phyloP scores from a whole-genome alignment of 2,113 vertebrate genomes.

The Lasiurus cinereus region DNA sequence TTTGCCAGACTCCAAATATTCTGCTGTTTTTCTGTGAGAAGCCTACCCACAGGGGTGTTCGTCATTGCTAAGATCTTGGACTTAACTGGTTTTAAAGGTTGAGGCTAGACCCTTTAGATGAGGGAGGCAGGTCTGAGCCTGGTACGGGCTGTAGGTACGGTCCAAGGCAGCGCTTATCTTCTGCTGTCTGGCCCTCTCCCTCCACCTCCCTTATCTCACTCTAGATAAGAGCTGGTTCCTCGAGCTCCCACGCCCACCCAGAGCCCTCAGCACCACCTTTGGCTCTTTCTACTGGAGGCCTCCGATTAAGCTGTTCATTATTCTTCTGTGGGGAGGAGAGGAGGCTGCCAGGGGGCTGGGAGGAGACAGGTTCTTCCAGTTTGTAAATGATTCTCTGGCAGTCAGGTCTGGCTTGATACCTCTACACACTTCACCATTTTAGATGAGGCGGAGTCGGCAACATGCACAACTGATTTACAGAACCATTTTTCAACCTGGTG shows the following conservation, averaged over 20 bases:
- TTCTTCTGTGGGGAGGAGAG: neutral
- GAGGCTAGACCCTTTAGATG: neutral
- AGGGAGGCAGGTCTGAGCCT: constrained; percentile 59
- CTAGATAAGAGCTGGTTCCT: constrained; percentile 47
- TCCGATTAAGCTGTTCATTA: constrained; percentile 64
- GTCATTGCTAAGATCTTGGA: neutral
- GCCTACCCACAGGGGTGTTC: neutral
- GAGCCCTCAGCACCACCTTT: constrained; percentile 6
- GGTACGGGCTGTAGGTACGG: neutral
- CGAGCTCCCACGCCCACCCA: constrained; percentile 50
- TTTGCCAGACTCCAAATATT: neutral
- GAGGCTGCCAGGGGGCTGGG: neutral
- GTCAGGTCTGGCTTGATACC: constrained; percentile 50
- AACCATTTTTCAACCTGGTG: neutral
- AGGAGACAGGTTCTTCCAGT: constrained; percentile 75
- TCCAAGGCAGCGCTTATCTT: constrained; percentile 32
- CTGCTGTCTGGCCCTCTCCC: constrained; percentile 30
- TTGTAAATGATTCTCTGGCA: constrained; percentile 69
- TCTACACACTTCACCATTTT: constrained; percentile 24
- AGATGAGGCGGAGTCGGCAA: neutral
- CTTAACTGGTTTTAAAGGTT: neutral
- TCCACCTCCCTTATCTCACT: constrained; percentile 51
- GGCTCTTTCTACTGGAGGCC: neutral
- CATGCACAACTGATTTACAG: neutral
- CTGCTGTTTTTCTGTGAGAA: neutral